Conservation (phyloP, 2,113 vertebrate species). For the Nicator chloris region DNA sequence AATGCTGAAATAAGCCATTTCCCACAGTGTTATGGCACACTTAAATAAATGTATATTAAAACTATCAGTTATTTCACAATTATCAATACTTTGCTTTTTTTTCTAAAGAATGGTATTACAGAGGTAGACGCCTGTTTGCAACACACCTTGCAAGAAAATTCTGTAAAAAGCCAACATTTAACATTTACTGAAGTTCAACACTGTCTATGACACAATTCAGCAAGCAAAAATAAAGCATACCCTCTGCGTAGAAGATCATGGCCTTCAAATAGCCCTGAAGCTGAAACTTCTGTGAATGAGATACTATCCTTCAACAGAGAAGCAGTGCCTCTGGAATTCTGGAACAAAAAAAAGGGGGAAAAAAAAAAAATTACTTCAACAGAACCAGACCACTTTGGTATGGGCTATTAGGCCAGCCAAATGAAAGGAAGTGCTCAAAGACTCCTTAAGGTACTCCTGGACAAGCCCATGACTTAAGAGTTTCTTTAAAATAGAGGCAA, state of each 20-base stretch:
- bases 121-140: not conserved
- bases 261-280: constrained; percentile 80
- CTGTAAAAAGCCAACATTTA: not conserved
- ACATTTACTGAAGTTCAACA: not conserved
- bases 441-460: not conserved
- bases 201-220: not conserved
- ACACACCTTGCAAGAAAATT: not conserved
- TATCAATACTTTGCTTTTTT: not conserved
- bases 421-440: not conserved
- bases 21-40: fast-evolving
- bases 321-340: constrained; percentile 86
- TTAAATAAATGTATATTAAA: not conserved
- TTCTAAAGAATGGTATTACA: not conserved
- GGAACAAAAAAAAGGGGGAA: not conserved
- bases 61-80: not conserved
- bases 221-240: constrained; percentile 52
- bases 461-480: not conserved
- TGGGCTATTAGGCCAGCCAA: not conserved
- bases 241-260: constrained; percentile 87
- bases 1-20: not conserved
- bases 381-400: not conserved
- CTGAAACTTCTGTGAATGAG: constrained; percentile 82
- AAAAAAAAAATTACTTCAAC: not conserved
- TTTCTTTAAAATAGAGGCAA: not conserved
- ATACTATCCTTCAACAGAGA: constrained; percentile 89